Base-by-base conservation (phyloP, 2,888 invertebrate genomes). In the Nasonia oneida region DNA sequence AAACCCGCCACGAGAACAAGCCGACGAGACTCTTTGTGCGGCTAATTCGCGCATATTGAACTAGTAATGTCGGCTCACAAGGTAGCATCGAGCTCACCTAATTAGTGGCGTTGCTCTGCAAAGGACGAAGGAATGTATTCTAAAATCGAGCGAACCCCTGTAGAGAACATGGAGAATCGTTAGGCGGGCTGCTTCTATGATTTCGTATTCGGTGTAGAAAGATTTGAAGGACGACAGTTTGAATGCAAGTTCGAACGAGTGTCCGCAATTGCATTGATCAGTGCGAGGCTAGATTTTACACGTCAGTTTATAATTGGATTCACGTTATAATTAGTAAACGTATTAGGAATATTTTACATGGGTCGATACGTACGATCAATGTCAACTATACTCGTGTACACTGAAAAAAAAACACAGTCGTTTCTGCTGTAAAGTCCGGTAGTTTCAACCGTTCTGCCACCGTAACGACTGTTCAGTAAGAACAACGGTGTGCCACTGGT, bases 21-120 rank as follows among this genome's bases (percentile, higher is more conserved):
- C 29, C 33, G 29, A 33, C 64, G 33, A 29, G 29, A 67, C 64
- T 33, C 64, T 67, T 67, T 67, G 64, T 67, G 33, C 14, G 10
- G 14, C 12, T 67, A 67, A 67, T 67, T 67, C 64, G 64, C 64
- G 64, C 64, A 33, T 67, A 67, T 67, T 67, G 29, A 67, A 67
- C 57, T 61, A 61, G 57, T 61, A 61, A 61, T n/a, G 57, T 61
- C 23, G 57, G n/a, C 57, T 61, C 6, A 23, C 23, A 61, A 61
- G 23, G 57, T 61, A 61, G 23, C 64, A 67, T 67, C 64, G 29
- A 67, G 64, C 64, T 33, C 64, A 15, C 64, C 64, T 67, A 67
- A 67, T 67, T 67, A 67, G 64, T 33, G 33, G 14, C 57, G 57
- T 61, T 23, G 57, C 18, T 29, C 29, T 61, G 14, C 53, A 1